phyloP scores from a whole-genome alignment of 2,888 invertebrate species.

The Troilus luridus region DNA sequence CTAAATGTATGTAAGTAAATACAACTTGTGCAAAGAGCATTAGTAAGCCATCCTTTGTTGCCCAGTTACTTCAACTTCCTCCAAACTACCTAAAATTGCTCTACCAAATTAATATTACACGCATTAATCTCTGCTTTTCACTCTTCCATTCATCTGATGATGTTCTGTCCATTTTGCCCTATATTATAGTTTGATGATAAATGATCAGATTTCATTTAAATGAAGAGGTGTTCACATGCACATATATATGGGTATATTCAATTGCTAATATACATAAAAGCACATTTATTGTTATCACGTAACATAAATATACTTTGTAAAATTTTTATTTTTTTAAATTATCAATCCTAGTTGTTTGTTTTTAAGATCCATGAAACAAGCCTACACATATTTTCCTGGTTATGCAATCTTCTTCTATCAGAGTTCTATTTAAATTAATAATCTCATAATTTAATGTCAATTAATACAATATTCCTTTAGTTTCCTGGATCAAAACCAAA shows the following conservation, averaged over 20 bases:
- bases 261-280: no score
- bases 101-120: neutral
- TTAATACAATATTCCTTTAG: neutral
- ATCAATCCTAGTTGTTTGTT: no score
- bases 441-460: no score
- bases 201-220: neutral
- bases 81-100: neutral
- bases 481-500: neutral
- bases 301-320: no score
- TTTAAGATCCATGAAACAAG: no score
- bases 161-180: neutral
- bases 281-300: no score
- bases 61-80: neutral
- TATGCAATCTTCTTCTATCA: no score
- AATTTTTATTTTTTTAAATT: no score
- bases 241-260: no score
- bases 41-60: constrained; percentile 33
- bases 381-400: no score
- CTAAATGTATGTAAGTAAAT: constrained; percentile 30
- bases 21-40: constrained; percentile 1
- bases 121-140: neutral
- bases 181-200: neutral
- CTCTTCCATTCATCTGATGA: neutral
- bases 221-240: neutral
- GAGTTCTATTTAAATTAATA: no score